Evolutionary conservation across 2,888 invertebrate genomes (phyloP), one percentile per base, ranked within the genome.

Genomic region (Heliothis peltigera): DNA sequence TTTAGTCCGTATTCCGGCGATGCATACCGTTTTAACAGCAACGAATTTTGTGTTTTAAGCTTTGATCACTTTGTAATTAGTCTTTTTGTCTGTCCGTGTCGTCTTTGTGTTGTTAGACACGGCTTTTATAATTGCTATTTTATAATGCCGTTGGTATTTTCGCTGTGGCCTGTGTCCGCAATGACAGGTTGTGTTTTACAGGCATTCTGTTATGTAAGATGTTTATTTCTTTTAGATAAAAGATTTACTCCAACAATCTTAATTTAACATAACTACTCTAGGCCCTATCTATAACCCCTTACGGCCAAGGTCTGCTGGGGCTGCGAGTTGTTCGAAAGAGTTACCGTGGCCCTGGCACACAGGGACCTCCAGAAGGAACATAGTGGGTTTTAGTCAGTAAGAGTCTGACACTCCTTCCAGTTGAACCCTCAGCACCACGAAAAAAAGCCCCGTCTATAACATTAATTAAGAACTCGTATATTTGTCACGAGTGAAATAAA

Each of bases 1-100:
- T 12, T 21, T 25, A 35, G 47, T 44, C 28, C 62, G 57, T 64
- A 69, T 64, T 55, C 43, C 47, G 17, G 28, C 59, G 60, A 63
- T 68, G 71, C 73, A 73, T 73, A 61, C 64, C 70, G 51, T 73
- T 73, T 44, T 39, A 73, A 44, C 73, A 73, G 25, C 49, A 46
- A 60, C 44, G 44, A 62, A 70, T 70, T 67, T 67, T 32, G 49
- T 62, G 58, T 64, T 70, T 64, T 59, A 51, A 46, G 25, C 69
- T 64, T 64, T 73, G 73, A 73, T 73, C 70, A 69, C 60, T 64
- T 69, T 73, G 56, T 73, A 73, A 73, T 73, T 73, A 73, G 42
- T 55, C 46, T 73, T 73, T 73, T 73, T 73, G 73, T 58, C 15
- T 46, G 22, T 57, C 46, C 59, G 55, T 73, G 56, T 69, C 56